Evolutionary conservation across 2,888 invertebrate genomes (phyloP), one percentile per base, ranked within the genome.

Genomic region (Eledone cirrhosa): DNA sequence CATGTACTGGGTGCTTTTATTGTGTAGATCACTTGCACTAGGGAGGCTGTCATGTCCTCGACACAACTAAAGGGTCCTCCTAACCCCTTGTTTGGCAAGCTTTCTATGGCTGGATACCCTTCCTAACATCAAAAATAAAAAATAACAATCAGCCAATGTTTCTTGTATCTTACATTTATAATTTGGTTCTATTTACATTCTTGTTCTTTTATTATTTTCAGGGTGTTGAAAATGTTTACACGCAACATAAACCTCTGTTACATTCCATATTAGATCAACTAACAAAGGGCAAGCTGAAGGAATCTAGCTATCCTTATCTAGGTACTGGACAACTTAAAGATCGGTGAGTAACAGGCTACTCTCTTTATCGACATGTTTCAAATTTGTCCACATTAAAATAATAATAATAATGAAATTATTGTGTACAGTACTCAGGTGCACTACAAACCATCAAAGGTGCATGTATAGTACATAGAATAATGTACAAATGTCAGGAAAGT

Each of bases 151-250:
- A 63, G n/a, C n/a, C 7, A 7, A 63, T 8, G 8, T 63, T 27
- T 63, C 27, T 24, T 63, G n/a, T 16, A 63, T 63, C 27, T 63
- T 63, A 63, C 0, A 11, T 41, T 11, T 41, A 41, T 5, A 41
- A 2, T 24, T 63, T 24, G 14, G 63, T 63, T 63, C 27, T 24
- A 8, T n/a, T 63, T 63, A 63, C n/a, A 63, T n/a, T n/a, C 41
- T 16, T 31, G 24, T 27, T 24, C 29, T 78, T 29, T 80, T 48
- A 19, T 48, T 11, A 75, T 31, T 80, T 81, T 14, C 81, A 87
- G 91, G 99, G 98, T 1, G 98, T 99, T 0, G 99, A 99, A 90
- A 99, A 99, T 91, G 96, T 99, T 81, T 99, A 98, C 92, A 99
- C 99, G 0, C 99, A 99, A 89, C 99, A 99, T 91, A 95, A 95